Conservation (phyloP, 2,113 vertebrate genomes). For the Gasterosteus nipponicus region DNA sequence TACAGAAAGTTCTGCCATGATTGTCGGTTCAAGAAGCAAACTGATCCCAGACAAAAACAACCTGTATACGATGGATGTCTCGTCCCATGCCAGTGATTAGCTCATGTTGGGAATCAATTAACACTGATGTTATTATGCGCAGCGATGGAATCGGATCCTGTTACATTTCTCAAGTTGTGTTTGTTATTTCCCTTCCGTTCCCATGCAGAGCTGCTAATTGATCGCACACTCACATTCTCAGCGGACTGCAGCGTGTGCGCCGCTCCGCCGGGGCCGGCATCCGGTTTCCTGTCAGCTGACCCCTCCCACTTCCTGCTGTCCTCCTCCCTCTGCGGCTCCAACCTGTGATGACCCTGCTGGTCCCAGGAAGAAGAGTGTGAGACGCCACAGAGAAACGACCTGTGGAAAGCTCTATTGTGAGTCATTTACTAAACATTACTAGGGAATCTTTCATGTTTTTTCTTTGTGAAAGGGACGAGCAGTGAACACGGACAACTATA, state of each 20-base stretch:
- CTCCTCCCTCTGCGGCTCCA: constrained; percentile 77
- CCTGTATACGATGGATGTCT: no score
- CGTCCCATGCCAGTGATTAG: neutral
- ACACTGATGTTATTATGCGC: neutral
- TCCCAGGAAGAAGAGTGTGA: neutral
- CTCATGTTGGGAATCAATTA: neutral
- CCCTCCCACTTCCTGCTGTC: constrained; percentile 84
- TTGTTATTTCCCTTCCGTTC: neutral
- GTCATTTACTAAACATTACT: no score
- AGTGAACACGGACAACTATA: neutral
- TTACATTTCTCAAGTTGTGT: neutral
- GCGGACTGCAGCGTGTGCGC: constrained; percentile 80
- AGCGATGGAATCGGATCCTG: neutral
- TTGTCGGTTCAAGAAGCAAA: neutral
- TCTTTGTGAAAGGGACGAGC: neutral
- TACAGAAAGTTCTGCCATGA: no score
- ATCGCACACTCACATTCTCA: constrained; percentile 83
- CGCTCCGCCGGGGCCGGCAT: constrained; percentile 65
- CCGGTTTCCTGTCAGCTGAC: constrained; percentile 83
- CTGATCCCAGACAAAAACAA: neutral
- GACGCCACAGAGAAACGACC: neutral
- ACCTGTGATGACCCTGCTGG: constrained; percentile 72
- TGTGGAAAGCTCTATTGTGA: neutral
- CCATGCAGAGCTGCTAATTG: neutral
- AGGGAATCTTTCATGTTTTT: neutral